These are phyloP conservation scores for Agelastica alni DNA, from an alignment of 2,888 invertebrate species.

Conservation along the genomic window DNA sequence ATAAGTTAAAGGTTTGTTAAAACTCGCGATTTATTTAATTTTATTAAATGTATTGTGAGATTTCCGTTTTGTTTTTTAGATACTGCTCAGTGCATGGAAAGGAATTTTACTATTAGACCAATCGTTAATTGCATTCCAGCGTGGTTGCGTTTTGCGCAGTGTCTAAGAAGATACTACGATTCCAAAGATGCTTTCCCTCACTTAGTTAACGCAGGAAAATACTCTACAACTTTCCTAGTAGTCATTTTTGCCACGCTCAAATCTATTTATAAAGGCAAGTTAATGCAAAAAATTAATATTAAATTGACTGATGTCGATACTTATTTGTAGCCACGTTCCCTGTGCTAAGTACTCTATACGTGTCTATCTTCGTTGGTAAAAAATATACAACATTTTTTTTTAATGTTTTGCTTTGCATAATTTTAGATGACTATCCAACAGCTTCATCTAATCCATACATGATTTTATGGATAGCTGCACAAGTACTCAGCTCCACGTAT, in stretches of 20 bases:
- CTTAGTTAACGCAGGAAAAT: slow-evolving; percentile 82
- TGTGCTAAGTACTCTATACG: too few relatives aligned
- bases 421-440: slow-evolving; percentile 56
- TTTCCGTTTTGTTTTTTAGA: slow-evolving; percentile 54
- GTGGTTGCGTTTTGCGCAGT: slow-evolving; percentile 85
- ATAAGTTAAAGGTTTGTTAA: too few relatives aligned
- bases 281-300: too few relatives aligned
- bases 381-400: too few relatives aligned
- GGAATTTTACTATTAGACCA: slow-evolving; percentile 61
- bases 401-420: too few relatives aligned
- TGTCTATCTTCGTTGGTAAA: too few relatives aligned
- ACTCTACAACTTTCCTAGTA: slow-evolving; percentile 75
- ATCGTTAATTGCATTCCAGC: slow-evolving; percentile 80
- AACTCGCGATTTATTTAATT: too few relatives aligned
- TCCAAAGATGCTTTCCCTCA: slow-evolving; percentile 79
- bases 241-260: slow-evolving; percentile 63
- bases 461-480: slow-evolving; percentile 71
- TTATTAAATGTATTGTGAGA: too few relatives aligned
- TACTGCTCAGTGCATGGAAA: slow-evolving; percentile 58
- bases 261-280: slow-evolving; percentile 50
- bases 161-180: slow-evolving; percentile 80
- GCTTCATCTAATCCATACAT: slow-evolving; percentile 67
- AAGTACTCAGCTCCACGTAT: slow-evolving; percentile 74
- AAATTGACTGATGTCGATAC: too few relatives aligned
- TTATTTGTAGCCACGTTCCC: too few relatives aligned